Base-by-base conservation (phyloP, 2,113 vertebrate genomes). In the Platysteira castanea region DNA sequence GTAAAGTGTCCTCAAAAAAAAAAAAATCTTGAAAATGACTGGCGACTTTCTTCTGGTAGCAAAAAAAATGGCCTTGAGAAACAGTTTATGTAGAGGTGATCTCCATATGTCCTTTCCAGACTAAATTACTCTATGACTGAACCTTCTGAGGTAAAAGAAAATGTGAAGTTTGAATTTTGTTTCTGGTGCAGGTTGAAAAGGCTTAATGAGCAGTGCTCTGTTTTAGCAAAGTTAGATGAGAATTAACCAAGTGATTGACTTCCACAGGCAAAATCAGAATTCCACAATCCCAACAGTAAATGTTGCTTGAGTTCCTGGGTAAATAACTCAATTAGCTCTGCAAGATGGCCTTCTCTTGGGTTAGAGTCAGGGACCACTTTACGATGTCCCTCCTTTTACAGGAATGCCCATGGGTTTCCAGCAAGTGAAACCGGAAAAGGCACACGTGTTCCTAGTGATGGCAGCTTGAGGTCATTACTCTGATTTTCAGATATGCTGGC, bases 391-490 rank as follows among this genome's bases (percentile, higher is more conserved):
- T 91, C 54, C 79, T 64, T 91, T 73, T 86, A 81, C 67, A 30
- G 57, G 44, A 33, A 30, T 69, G 91, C 74, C 83, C 80, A 16
- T 78, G 89, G 71, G 89, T 47, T 84, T n/a, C 20, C 13, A 64
- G 84, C 69, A 86, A 39, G 70, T 61, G 50, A 92, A 93, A 83
- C 47, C 77, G 85, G 93, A 95, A 74, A 82, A 69, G 65, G 76
- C 74, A 67, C 85, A 54, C 78, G 3, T 92, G 65, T 71, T 93
- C 41, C 85, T 64, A 21, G 87, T 92, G 97, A 90, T 1, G 6
- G 91, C 79, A 96, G 68, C 87, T 90, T 94, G 88, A 90, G 77
- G 82, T 96, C 93, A 39, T 97, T 94, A 89, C 37, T 59, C 71
- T 80, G 95, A 90, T 92, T 86, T 26, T 56, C 31, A 86, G 96